Percentiles rank a stretch among this genome's conserved stretches.
These are phyloP conservation scores for Cheirogaleus major DNA, from an alignment of 2,797 vertebrate genomes.

Conservation along the genomic window DNA sequence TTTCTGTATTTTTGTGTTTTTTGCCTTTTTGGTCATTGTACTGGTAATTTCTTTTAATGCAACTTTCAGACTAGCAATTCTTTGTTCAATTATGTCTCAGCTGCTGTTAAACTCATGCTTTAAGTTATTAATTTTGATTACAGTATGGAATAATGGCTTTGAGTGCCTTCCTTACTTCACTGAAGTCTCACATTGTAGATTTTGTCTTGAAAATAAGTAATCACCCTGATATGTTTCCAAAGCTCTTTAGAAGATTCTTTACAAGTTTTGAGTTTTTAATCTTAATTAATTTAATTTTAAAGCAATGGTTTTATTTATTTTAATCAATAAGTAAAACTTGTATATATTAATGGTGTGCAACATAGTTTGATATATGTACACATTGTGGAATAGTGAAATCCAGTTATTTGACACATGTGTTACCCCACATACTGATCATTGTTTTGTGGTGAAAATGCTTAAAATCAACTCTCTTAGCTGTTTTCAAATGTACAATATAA, in stretches of 20 bases:
- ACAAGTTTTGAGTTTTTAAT: neutral
- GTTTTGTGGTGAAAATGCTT: neutral
- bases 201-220: neutral
- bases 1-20: neutral
- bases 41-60: constrained; percentile 24
- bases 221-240: neutral
- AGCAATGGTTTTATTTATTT: neutral
- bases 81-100: neutral
- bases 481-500: neutral
- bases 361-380: neutral
- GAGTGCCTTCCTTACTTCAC: neutral
- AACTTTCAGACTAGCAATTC: neutral
- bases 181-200: neutral
- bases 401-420: neutral
- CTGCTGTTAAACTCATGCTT: neutral
- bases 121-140: neutral
- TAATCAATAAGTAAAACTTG: neutral
- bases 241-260: neutral
- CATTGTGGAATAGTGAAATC: neutral
- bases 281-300: neutral
- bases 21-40: neutral
- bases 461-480: neutral
- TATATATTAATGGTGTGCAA: neutral
- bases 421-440: neutral
- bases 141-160: neutral